phyloP scores from a whole-genome alignment of 1,140 invertebrate species.

The Eriocheir sinensis region DNA sequence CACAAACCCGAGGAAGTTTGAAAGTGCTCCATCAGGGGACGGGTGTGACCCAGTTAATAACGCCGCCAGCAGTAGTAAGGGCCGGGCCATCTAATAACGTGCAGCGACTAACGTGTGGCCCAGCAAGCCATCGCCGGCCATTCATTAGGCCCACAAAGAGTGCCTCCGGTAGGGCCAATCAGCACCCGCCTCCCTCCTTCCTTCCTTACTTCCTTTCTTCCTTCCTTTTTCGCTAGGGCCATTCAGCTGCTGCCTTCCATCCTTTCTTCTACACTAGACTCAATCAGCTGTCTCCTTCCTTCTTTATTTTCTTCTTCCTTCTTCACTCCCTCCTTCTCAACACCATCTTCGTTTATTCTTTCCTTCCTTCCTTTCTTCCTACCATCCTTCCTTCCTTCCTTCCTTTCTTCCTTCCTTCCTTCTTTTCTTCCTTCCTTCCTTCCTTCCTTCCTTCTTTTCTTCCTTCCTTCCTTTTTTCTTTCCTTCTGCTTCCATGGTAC shows the following conservation, averaged over 20 bases:
- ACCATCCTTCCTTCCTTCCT: neutral
- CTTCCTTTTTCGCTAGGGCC: too few species aligned
- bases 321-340: too few species aligned
- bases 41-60: constrained; percentile 5
- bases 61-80: neutral
- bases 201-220: neutral
- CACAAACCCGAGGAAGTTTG: neutral
- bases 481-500: too few species aligned
- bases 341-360: too few species aligned
- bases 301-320: too few species aligned
- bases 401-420: neutral
- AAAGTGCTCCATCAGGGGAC: constrained; percentile 13
- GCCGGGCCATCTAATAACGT: neutral
- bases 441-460: neutral
- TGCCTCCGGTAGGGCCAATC: neutral
- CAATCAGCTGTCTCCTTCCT: neutral
- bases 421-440: neutral
- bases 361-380: too few species aligned
- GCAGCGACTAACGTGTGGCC: constrained; percentile 18
- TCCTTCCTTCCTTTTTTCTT: too few species aligned
- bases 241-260: neutral
- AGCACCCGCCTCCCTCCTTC: neutral
- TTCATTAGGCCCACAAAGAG: constrained; percentile 1
- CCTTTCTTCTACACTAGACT: too few species aligned
- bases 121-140: neutral